These are phyloP conservation scores for Ips typographus DNA, from an alignment of 1,140 invertebrate genomes.

Conservation along the genomic window DNA sequence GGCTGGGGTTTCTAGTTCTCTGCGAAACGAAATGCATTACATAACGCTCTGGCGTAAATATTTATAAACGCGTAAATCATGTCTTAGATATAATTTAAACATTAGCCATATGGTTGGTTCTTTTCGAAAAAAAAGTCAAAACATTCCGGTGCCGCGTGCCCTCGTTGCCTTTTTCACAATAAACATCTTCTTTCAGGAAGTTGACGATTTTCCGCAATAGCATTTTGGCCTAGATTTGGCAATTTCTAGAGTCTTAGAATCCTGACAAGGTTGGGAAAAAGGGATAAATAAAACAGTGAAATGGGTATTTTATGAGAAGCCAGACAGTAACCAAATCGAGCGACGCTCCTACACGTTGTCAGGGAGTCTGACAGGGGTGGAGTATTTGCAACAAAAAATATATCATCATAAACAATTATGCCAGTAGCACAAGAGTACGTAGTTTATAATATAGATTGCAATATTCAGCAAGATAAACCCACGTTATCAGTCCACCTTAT, in stretches of 20 bases:
- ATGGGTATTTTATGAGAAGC: conserved; percentile 11
- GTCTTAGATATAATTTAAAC: conserved; percentile 25
- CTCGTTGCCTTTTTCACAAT: conserved; percentile 17
- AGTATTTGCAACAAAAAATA: too few relatives aligned
- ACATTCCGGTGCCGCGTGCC: conserved; percentile 21
- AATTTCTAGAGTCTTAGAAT: too few relatives aligned
- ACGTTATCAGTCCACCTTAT: too few relatives aligned
- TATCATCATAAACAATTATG: too few relatives aligned
- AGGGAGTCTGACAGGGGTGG: background rate
- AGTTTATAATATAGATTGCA: too few relatives aligned
- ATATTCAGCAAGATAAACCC: too few relatives aligned
- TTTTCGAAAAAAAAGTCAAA: conserved; percentile 7
- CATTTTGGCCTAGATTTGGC: too few relatives aligned
- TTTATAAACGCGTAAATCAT: conserved; percentile 10
- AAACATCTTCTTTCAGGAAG: conserved; percentile 16
- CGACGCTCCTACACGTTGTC: conserved; percentile 15
- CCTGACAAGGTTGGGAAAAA: background rate
- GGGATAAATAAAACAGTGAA: conserved; percentile 3
- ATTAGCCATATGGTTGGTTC: conserved; percentile 20
- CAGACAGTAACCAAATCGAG: conserved; percentile 9
- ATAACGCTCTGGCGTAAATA: conserved; percentile 12
- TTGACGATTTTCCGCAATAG: too few relatives aligned
- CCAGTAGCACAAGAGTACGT: too few relatives aligned
- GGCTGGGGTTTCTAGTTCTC: background rate
- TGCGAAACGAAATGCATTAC: conserved; percentile 4